phyloP scores from a whole-genome alignment of 1,140 invertebrate species.

The Ooceraea biroi region DNA sequence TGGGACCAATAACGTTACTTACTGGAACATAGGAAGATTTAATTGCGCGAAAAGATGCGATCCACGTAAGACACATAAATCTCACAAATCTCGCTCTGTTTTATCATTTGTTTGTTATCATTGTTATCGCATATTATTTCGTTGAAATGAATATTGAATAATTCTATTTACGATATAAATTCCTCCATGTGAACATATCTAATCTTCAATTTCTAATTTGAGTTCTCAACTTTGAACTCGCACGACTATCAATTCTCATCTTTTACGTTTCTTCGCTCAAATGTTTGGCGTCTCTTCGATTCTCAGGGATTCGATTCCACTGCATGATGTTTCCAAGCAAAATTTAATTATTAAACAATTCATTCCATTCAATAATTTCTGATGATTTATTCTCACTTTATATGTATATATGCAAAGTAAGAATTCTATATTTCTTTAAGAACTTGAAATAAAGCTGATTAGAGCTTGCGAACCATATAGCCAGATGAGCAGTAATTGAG shows the following conservation, averaged over 20 bases:
- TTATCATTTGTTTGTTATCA: conserved; percentile 5
- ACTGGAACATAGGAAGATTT: conserved; percentile 53
- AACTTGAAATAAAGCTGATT: conserved; percentile 7
- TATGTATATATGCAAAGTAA: no score
- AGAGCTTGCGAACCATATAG: conserved; percentile 44
- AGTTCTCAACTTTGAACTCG: neutral
- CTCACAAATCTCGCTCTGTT: neutral
- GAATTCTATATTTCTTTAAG: conserved; percentile 30
- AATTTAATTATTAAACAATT: neutral
- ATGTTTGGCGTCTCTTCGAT: neutral
- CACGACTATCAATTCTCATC: neutral
- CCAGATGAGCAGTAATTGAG: conserved; percentile 22
- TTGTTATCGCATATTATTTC: neutral
- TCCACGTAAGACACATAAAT: conserved; percentile 40
- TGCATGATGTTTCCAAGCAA: neutral
- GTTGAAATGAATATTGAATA: neutral
- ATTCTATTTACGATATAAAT: neutral
- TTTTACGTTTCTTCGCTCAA: neutral
- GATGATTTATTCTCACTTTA: neutral
- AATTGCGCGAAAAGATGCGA: conserved; percentile 53
- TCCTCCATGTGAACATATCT: neutral
- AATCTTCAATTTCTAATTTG: neutral
- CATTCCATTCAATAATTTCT: neutral
- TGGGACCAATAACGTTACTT: conserved; percentile 51
- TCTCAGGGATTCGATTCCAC: no score